A percentile compares a stretch with the other conserved stretches of the same genome.
Conservation (phyloP, 2,113 vertebrate genomes). For the Menidia beryllina region DNA sequence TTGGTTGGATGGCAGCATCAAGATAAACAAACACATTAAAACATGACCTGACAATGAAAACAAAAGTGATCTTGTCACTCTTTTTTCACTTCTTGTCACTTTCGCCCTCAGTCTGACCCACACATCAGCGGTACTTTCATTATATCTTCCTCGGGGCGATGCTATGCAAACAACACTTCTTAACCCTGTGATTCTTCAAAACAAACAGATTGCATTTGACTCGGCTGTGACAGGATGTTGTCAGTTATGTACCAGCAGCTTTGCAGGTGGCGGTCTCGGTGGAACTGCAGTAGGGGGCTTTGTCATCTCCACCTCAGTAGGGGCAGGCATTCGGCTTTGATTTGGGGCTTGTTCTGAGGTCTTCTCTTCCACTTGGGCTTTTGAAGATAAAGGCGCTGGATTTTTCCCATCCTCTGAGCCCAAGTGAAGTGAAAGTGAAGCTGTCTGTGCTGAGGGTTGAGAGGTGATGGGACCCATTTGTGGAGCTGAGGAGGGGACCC, state of each 20-base stretch:
- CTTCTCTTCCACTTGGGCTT: slow-evolving; percentile 75
- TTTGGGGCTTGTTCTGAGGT: slow-evolving; percentile 32
- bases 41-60: slow-evolving; percentile 10
- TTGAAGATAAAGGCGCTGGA: slow-evolving; percentile 61
- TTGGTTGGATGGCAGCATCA: slow-evolving; percentile 27
- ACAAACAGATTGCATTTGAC: too few relatives aligned
- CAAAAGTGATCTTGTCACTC: too few relatives aligned
- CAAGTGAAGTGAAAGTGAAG: slow-evolving; percentile 87
- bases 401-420: slow-evolving; percentile 76
- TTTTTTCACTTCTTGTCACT: not conserved
- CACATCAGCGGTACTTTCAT: not conserved
- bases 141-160: slow-evolving; percentile 2
- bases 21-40: slow-evolving; percentile 17
- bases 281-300: slow-evolving; percentile 63
- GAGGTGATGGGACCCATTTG: slow-evolving; percentile 32
- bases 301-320: slow-evolving; percentile 39
- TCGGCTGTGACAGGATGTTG: not conserved
- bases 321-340: slow-evolving; percentile 44
- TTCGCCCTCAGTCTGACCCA: not conserved
- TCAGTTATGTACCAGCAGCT: slow-evolving; percentile 77
- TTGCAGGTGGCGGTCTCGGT: slow-evolving; percentile 74
- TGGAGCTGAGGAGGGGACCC: slow-evolving; percentile 38
- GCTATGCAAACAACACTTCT: too few relatives aligned
- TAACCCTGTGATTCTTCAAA: too few relatives aligned
- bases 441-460: slow-evolving; percentile 78